phyloP scores from a whole-genome alignment of 2,797 vertebrate species.

The Sebastes goodei region DNA sequence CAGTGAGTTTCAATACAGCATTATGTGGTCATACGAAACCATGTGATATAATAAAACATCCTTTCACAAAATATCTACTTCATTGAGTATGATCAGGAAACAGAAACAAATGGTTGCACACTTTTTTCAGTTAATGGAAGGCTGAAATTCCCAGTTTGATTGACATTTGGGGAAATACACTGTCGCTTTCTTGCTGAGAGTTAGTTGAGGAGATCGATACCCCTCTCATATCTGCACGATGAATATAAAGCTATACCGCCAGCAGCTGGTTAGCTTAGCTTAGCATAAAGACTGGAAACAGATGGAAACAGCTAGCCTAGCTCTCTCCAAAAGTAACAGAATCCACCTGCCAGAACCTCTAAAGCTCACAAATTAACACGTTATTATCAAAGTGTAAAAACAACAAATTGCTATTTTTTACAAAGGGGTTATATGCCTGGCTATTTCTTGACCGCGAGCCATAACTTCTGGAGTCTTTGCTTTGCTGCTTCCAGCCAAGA shows the following conservation, averaged over 20 bases:
- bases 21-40: not conserved
- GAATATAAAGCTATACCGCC: not conserved
- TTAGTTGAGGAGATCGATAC: not conserved
- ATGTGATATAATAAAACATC: not conserved
- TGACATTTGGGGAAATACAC: not conserved
- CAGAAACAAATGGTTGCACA: no score
- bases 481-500: not conserved
- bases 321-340: not conserved
- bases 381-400: not conserved
- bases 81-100: not conserved
- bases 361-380: not conserved
- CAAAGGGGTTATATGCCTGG: no score
- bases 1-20: no score
- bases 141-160: not conserved
- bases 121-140: not conserved
- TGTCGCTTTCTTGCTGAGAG: not conserved
- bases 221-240: not conserved
- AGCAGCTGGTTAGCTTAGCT: not conserved
- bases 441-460: not conserved
- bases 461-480: not conserved
- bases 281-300: not conserved
- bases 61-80: not conserved
- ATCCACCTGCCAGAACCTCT: not conserved
- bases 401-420: not conserved
- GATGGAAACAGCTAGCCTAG: not conserved